phyloP scores from a whole-genome alignment of 2,888 invertebrate species.

The Tryphoninae sp. region DNA sequence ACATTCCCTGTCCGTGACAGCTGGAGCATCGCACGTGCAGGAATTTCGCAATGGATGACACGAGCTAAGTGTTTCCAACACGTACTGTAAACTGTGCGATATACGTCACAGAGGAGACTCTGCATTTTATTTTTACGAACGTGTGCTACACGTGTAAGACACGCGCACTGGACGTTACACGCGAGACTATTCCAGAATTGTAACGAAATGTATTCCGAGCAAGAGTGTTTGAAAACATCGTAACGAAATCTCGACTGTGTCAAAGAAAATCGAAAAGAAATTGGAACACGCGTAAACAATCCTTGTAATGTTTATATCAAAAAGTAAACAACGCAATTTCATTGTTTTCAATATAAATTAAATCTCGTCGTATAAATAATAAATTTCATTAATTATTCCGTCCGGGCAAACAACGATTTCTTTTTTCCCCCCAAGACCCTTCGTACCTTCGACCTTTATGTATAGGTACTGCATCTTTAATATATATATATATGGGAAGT shows the following conservation, averaged over 20 bases:
- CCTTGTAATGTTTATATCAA: too few relatives aligned
- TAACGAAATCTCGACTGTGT: too few relatives aligned
- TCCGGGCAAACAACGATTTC: background rate
- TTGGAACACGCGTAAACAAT: background rate
- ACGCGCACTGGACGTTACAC: background rate
- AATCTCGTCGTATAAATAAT: background rate
- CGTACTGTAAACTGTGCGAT: constrained; percentile 7
- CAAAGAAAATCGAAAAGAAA: too few relatives aligned
- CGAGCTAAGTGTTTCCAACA: background rate
- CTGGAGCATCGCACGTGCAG: constrained; percentile 8
- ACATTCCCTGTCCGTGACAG: background rate
- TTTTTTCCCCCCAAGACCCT: background rate
- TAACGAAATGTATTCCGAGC: background rate
- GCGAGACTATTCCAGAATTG: background rate
- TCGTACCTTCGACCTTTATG: background rate
- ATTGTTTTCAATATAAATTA: too few relatives aligned
- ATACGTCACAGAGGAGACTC: background rate
- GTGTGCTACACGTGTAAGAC: constrained; percentile 33
- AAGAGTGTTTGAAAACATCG: too few relatives aligned
- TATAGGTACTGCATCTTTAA: background rate
- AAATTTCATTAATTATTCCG: background rate
- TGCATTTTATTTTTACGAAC: constrained; percentile 17
- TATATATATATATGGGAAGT: background rate
- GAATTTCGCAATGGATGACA: background rate
- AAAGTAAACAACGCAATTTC: too few relatives aligned